These are phyloP conservation scores for Luffia ferchaultella DNA, from an alignment of 2,888 invertebrate genomes.

Conservation along the genomic window DNA sequence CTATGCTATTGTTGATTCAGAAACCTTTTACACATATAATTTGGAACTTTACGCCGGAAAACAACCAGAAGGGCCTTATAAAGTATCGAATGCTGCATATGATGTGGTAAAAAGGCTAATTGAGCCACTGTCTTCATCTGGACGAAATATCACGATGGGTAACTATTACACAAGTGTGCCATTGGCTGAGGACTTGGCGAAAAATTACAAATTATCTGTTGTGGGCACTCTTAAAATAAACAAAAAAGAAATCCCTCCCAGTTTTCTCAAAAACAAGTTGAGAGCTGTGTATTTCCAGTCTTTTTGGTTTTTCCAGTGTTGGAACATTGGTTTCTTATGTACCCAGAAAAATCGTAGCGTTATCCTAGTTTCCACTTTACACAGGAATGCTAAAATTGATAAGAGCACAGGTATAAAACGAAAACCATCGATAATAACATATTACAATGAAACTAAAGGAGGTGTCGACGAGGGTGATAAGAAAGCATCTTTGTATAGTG, in stretches of 20 bases:
- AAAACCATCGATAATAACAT: conserved; percentile 16
- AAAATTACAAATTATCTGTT: conserved; percentile 14
- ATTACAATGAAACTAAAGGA: conserved; percentile 18
- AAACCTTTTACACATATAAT: conserved; percentile 19
- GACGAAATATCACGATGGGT: conserved; percentile 20
- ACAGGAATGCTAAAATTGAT: conserved; percentile 15
- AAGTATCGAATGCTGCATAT: conserved; percentile 18
- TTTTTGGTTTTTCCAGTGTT: conserved; percentile 11
- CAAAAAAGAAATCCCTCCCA: conserved; percentile 17
- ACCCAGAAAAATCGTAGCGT: conserved; percentile 20
- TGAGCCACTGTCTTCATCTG: conserved; percentile 20
- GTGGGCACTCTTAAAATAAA: conserved; percentile 12
- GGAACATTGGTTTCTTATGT: conserved; percentile 18
- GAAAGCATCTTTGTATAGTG: conserved; percentile 15
- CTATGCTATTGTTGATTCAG: conserved; percentile 16
- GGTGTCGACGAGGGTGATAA: conserved; percentile 16
- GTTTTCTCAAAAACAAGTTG: conserved; percentile 1
- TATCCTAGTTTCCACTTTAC: conserved; percentile 15
- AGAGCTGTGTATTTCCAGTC: conserved; percentile 10
- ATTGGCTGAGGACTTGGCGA: conserved; percentile 16
- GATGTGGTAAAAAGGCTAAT: conserved; percentile 20
- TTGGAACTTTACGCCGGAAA: conserved; percentile 22
- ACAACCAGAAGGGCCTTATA: conserved; percentile 20
- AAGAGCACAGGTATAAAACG: conserved; percentile 12
- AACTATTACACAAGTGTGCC: conserved; percentile 24